Percentiles rank a stretch among this genome's conserved stretches.
phyloP scores from a whole-genome alignment of 2,113 vertebrate species.

The Cephalopterus ornatus region DNA sequence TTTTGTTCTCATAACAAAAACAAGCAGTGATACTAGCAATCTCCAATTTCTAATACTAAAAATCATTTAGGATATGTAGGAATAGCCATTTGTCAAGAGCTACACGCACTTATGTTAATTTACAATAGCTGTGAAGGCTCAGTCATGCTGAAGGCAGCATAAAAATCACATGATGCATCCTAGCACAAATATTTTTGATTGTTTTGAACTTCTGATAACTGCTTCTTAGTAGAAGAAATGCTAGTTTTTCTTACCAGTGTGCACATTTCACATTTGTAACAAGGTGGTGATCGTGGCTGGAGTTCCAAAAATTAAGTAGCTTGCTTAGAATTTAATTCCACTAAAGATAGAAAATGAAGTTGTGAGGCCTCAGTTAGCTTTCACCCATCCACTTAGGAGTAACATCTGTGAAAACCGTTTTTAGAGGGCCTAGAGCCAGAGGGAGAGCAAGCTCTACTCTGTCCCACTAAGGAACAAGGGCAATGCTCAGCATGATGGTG shows the following conservation, averaged over 20 bases:
- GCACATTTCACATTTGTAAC: background rate
- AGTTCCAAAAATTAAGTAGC: background rate
- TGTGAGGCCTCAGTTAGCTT: background rate
- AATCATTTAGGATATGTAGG: background rate
- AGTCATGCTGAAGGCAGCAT: background rate
- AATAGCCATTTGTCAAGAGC: background rate
- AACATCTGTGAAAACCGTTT: background rate
- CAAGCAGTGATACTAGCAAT: background rate
- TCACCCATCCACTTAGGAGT: background rate
- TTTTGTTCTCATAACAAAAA: background rate
- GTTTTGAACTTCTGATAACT: background rate
- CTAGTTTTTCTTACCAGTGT: background rate
- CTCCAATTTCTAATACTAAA: background rate
- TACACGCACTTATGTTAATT: background rate
- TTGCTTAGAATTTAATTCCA: background rate
- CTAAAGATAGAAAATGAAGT: background rate
- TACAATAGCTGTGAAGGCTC: background rate
- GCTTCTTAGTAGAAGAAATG: background rate
- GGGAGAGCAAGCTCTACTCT: background rate
- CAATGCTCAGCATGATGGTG: background rate
- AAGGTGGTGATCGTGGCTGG: background rate
- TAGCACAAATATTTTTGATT: background rate
- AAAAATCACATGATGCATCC: background rate
- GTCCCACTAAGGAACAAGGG: background rate
- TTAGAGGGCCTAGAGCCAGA: background rate